Conservation (phyloP, 2,888 invertebrate species). For the Drosophila fulvimacula region DNA sequence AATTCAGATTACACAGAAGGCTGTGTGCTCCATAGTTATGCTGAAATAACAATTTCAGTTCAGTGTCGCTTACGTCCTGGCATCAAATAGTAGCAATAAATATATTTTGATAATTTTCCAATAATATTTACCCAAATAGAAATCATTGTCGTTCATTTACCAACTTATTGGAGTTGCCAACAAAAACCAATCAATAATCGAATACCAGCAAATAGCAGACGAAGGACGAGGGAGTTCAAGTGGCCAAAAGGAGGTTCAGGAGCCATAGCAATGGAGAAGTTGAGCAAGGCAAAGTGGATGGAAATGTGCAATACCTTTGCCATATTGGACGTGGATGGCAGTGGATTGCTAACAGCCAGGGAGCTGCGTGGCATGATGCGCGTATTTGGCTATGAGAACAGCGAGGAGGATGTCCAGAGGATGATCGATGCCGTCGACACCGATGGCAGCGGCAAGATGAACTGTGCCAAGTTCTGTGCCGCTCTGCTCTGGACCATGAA, state of each 20-base stretch:
- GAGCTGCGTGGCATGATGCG: slow-evolving; percentile 36
- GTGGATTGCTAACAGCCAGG: slow-evolving; percentile 23
- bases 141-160: background rate
- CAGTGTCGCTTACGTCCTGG: too few species aligned
- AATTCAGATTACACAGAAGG: too few species aligned
- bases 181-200: background rate
- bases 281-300: slow-evolving; percentile 13
- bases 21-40: too few species aligned
- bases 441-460: slow-evolving; percentile 14
- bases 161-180: background rate
- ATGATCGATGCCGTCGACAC: slow-evolving; percentile 32
- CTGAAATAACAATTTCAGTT: too few species aligned
- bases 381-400: slow-evolving; percentile 38
- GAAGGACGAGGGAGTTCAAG: background rate
- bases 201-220: background rate
- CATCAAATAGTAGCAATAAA: too few species aligned
- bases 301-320: slow-evolving; percentile 27
- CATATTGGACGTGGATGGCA: slow-evolving; percentile 37
- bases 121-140: background rate
- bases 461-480: slow-evolving; percentile 28
- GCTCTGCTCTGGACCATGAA: slow-evolving; percentile 27
- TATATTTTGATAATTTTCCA: too few species aligned
- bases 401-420: slow-evolving; percentile 30
- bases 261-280: slow-evolving; percentile 23
- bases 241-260: too few species aligned